Evolutionary conservation across 2,797 vertebrate species (phyloP).

Genomic region (Xenops minutus): DNA sequence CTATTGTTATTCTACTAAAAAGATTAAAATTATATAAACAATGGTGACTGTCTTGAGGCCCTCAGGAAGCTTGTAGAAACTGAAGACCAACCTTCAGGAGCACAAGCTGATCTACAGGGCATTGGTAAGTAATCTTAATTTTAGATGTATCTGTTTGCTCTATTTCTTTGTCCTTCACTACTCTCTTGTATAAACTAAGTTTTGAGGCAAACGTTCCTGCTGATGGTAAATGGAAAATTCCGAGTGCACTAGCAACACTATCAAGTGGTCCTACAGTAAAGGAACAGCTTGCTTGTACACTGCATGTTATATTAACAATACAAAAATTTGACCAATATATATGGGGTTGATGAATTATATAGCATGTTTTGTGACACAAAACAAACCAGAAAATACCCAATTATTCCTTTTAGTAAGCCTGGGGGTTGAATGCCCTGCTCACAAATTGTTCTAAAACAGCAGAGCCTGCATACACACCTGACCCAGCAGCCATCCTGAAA

Average conservation of each 20-base stretch:
- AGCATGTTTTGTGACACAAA: accelerated
- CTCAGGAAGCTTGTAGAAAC: not conserved
- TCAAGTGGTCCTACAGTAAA: not conserved
- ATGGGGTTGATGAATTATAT: not conserved
- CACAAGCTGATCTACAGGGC: not conserved
- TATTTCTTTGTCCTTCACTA: not conserved
- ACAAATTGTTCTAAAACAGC: not conserved
- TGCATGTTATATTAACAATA: not conserved
- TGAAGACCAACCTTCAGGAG: not conserved
- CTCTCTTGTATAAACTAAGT: not conserved
- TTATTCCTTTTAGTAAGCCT: accelerated
- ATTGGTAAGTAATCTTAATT: not conserved
- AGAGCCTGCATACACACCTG: not conserved
- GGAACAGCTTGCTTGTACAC: not conserved
- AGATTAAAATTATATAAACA: not conserved
- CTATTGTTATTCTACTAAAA: not conserved
- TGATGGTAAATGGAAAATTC: not conserved
- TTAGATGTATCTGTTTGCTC: not conserved
- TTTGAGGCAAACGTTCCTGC: not conserved
- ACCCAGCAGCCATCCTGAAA: not conserved
- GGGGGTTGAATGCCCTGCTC: not conserved
- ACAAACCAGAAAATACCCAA: not conserved
- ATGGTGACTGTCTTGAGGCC: not conserved
- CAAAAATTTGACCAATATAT: not conserved
- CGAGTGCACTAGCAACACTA: not conserved